Evolutionary conservation across 2,113 vertebrate species (phyloP), one percentile per base, ranked within the genome.

Genomic region (Brachirus orientalis): DNA sequence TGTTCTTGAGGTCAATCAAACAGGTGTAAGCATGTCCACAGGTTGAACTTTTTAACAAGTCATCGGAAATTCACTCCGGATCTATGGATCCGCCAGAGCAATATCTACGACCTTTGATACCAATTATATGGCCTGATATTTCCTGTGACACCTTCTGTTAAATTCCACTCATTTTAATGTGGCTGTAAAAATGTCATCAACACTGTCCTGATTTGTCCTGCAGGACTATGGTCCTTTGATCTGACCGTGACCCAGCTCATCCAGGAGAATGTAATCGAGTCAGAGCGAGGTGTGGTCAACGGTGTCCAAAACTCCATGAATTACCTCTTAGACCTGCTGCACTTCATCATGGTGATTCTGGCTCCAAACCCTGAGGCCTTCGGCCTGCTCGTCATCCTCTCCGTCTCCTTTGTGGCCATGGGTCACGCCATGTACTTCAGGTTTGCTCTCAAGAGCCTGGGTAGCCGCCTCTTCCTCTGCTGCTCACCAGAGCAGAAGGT

Each of bases 301-400:
- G 98, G 97, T 18, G 97, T 99, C 83, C 98, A 99, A 89, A 98
- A 98, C 93, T 99, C 98, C 89, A 98, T 99, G 97, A 99, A 99
- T 88, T 99, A 99, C 69, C 97, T 99, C 80, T 92, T 99, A 17
- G 98, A 99, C 85, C 95, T 99, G 65, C 90, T 99, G 88, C 98
- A 99, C 92, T 99, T 99, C 92, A 96, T 99, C 93, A 98, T 99
- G 96, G 98, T 99, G 83, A 98, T 99, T 84, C 90, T 99, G 89
- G 98, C 97, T 7, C 97, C 98, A 0, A 98, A 99, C 66, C 96
- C 94, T 0, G 97, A 99, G 90, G 96, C 96, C 64, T 99, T 99
- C 18, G 98, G 98, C 3, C 89, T 99, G 78, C 91, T 99, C 10
- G 97, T 99, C 69, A 90, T 99, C 74, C 96, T 99, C 91, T 99